Evolutionary conservation across 64 coral and sea anemone species (phyloP).

Genomic region (Actinia tenebrosa): DNA sequence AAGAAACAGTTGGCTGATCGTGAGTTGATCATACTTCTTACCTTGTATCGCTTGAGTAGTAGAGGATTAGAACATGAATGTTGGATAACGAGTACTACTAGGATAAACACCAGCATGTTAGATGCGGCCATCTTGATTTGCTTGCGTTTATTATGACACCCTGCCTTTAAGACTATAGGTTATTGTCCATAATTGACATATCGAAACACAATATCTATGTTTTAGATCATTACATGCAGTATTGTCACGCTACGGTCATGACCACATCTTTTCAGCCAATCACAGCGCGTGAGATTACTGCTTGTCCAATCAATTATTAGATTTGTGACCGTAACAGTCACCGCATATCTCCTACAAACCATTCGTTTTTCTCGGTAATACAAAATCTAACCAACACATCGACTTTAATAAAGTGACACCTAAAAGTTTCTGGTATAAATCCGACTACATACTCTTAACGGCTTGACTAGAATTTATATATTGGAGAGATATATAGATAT

Average conservation of each 20-base stretch:
- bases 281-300: too few relatives aligned
- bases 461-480: too few relatives aligned
- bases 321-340: not conserved
- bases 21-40: not conserved
- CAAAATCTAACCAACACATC: too few relatives aligned
- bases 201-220: not conserved
- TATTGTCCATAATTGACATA: not conserved
- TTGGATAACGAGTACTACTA: not conserved
- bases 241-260: not conserved
- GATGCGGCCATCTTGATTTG: not conserved
- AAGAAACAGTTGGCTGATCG: not conserved
- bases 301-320: not conserved
- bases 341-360: too few relatives aligned
- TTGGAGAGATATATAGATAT: too few relatives aligned
- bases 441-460: too few relatives aligned
- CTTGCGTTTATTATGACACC: conserved; percentile 3
- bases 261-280: not conserved
- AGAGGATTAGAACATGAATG: not conserved
- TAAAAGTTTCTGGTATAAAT: too few relatives aligned
- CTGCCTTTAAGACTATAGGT: not conserved
- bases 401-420: too few relatives aligned
- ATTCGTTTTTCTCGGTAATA: too few relatives aligned
- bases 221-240: not conserved
- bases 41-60: not conserved
- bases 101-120: not conserved